phyloP scores from a whole-genome alignment of 2,113 vertebrate species.

The Carlito syrichta region DNA sequence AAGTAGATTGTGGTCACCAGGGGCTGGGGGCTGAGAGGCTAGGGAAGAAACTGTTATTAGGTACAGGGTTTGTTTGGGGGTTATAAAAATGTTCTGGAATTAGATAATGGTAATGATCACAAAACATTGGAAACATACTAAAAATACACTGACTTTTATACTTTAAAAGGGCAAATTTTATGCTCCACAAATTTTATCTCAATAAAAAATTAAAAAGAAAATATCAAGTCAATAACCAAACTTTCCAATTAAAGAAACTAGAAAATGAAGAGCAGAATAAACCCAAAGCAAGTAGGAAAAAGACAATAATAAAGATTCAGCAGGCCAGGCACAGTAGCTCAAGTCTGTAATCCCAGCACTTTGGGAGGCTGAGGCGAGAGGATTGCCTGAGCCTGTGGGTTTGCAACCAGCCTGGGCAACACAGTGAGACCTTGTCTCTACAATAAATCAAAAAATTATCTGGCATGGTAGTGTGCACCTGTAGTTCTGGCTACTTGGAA shows the following conservation, averaged over 20 bases:
- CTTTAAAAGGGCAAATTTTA: neutral
- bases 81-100: constrained; percentile 1
- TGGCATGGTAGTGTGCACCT: no score
- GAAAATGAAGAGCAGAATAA: neutral
- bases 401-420: no score
- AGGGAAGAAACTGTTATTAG: neutral
- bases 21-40: neutral
- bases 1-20: neutral
- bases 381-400: no score
- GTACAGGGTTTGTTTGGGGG: neutral
- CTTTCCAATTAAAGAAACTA: neutral
- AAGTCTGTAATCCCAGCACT: no score
- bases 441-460: no score
- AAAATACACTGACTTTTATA: neutral
- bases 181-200: neutral
- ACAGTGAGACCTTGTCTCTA: no score
- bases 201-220: neutral
- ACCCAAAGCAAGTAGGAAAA: neutral
- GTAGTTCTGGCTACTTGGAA: no score
- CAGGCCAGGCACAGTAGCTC: no score
- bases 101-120: neutral
- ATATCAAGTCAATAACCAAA: neutral
- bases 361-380: no score
- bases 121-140: neutral
- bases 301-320: neutral